Base-by-base conservation (phyloP, 2,888 invertebrate genomes). In the Drosophila neotestacea region DNA sequence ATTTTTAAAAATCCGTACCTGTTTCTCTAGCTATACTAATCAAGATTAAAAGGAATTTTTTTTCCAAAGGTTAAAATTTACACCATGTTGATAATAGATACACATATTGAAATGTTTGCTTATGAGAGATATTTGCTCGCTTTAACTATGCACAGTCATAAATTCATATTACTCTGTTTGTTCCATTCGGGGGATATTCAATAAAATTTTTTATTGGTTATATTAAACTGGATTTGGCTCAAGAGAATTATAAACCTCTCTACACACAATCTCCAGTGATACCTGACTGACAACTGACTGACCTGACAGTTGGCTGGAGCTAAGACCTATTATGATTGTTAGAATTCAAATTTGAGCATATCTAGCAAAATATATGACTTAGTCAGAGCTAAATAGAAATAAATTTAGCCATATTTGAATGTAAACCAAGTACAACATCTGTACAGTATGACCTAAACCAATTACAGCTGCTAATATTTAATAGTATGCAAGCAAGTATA, bases 391-490 rank as follows among this genome's bases (percentile, higher is more conserved):
- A 16, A 16, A 81, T 84, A 75, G 81, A 81, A 84, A 78, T 81
- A 59, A 71, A 74, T 78, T 66, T 67, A 6, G 70, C 84, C 81
- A 73, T 78, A 81, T 84, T 73, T 71, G 66, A 69, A 56, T 66
- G 64, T 65, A 48, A 56, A 36, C 32, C 54, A 62, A 52, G 51
- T 30, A 62, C 80, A 76, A 77, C 79, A 80, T 76, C 83, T 80
- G 79, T 82, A 77, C 61, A 42, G 48, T 70, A 38, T 73, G 81
- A 68, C 68, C 66, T 54, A 64, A 72, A 67, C 67, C 60, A 75
- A 75, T 75, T 76, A 74, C 54, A 74, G 58, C 36, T 52, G 59
- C 55, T 48, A 60, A 73, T 75, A 73, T 63, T 68, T 50, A 55
- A 63, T 59, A 50, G 41, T 60, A 59, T 60, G 47, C 69, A 64